Conservation (phyloP, 2,113 vertebrate species). For the Stegostoma tigrinum region DNA sequence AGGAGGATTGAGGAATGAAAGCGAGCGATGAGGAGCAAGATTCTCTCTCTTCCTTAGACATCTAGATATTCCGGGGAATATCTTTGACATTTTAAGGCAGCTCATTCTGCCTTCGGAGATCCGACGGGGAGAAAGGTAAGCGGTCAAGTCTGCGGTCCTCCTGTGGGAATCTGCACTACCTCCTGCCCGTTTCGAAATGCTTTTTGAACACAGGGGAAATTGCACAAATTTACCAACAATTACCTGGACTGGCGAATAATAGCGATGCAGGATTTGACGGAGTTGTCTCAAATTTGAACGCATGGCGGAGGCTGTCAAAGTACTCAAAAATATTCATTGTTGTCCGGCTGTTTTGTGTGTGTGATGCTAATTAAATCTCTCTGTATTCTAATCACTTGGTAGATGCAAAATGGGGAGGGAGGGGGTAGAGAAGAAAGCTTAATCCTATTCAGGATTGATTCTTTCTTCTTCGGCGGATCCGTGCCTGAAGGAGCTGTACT, state of each 20-base stretch:
- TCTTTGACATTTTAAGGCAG: neutral
- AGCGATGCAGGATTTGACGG: neutral
- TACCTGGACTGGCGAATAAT: neutral
- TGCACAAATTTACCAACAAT: neutral
- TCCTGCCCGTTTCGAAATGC: neutral
- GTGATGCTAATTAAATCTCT: constrained; percentile 26
- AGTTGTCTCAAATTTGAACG: neutral
- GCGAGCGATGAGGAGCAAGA: neutral
- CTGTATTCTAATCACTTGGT: constrained; percentile 30
- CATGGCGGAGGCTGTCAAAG: neutral
- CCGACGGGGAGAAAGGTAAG: neutral
- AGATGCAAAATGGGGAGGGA: neutral
- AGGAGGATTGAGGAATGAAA: neutral
- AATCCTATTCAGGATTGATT: neutral
- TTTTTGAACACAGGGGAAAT: neutral
- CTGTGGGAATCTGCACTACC: neutral
- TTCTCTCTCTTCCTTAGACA: neutral
- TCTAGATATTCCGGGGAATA: neutral
- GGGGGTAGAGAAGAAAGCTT: neutral
- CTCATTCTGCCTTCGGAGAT: neutral
- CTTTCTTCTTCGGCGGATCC: neutral
- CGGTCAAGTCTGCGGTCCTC: neutral
- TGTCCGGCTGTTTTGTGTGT: neutral
- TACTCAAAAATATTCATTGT: neutral
- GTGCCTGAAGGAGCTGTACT: neutral